Percentiles rank a stretch among this genome's conserved stretches.
These are phyloP conservation scores for Python bivittatus DNA, from an alignment of 2,113 vertebrate species.

Conservation along the genomic window DNA sequence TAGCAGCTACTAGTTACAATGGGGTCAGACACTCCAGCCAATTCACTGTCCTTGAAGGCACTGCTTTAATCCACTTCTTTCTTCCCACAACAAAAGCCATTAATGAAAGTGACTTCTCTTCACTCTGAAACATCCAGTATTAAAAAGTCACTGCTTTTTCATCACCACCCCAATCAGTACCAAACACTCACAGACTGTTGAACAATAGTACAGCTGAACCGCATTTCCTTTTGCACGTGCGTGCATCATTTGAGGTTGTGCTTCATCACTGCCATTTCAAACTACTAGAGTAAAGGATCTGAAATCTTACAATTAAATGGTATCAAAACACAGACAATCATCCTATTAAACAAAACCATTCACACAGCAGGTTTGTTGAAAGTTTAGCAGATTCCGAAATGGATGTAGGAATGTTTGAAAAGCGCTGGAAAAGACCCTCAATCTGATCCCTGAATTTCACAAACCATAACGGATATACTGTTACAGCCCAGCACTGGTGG, in stretches of 20 bases:
- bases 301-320: background rate
- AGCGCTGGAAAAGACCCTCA: background rate
- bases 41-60: conserved; percentile 65
- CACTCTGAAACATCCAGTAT: background rate
- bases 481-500: background rate
- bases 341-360: background rate
- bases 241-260: background rate
- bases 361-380: background rate
- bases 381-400: background rate
- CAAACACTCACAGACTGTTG: background rate
- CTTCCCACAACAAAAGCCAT: conserved; percentile 16
- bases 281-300: background rate
- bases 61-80: conserved; percentile 31
- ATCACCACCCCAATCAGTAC: background rate
- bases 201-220: conserved; percentile 23
- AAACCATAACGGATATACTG: background rate
- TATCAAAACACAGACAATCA: background rate
- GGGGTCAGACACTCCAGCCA: conserved; percentile 47
- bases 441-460: background rate
- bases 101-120: conserved; percentile 32
- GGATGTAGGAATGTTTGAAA: background rate
- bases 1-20: conserved; percentile 57
- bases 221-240: background rate
- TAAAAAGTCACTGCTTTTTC: conserved; percentile 34
- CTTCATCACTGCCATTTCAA: background rate